Percentiles rank a stretch among this genome's conserved stretches.
phyloP scores from a whole-genome alignment of 2,113 vertebrate species.

The Neogobius melanostomus region DNA sequence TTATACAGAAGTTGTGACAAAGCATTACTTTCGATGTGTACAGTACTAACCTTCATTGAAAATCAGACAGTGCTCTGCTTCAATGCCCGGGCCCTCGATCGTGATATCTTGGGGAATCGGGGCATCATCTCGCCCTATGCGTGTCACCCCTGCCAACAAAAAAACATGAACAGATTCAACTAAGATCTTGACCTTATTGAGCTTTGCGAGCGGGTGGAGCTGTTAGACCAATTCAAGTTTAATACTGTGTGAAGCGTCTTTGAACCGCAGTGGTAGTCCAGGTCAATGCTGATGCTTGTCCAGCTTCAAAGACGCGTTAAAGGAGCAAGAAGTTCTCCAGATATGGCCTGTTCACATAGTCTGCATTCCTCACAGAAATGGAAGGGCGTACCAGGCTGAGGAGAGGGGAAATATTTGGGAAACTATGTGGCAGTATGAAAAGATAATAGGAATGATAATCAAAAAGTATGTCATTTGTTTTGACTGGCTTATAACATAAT shows the following conservation, averaged over 20 bases:
- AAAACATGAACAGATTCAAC: background rate
- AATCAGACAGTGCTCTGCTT: constrained; percentile 80
- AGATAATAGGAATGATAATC: background rate
- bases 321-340: constrained; percentile 24
- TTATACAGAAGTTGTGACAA: background rate
- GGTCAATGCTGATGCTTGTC: constrained; percentile 2
- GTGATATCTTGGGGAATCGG: constrained; percentile 77
- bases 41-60: constrained; percentile 64
- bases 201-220: background rate
- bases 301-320: constrained; percentile 6
- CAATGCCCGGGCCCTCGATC: constrained; percentile 75
- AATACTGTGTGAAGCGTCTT: constrained; percentile 5
- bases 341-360: constrained; percentile 38
- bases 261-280: background rate
- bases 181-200: background rate
- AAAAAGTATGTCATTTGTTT: background rate
- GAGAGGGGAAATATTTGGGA: constrained; percentile 11
- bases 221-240: background rate
- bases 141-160: constrained; percentile 73
- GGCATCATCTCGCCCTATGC: constrained; percentile 79
- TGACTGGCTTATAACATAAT: background rate
- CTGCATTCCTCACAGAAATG: constrained; percentile 36
- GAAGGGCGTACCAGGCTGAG: background rate
- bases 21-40: background rate
- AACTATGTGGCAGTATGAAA: constrained; percentile 10